Evolutionary conservation across 2,797 vertebrate species (phyloP).

Genomic region (Balearica regulorum): DNA sequence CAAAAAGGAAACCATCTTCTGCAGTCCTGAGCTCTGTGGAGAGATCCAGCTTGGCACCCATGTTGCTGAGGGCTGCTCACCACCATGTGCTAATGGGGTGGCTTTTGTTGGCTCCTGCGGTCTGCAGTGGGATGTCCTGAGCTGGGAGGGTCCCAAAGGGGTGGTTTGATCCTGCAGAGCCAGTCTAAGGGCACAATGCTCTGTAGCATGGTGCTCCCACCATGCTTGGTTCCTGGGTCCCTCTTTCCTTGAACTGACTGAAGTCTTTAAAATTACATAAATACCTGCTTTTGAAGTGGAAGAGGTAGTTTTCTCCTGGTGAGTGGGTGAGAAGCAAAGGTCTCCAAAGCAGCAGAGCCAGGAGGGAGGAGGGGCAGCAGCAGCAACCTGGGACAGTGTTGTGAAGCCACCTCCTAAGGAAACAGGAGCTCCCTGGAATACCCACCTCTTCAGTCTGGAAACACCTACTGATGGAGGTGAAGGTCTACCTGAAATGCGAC

Average conservation of each 20-base stretch:
- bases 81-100: accelerated
- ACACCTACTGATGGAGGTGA: neutral
- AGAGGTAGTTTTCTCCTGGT: neutral
- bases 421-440: neutral
- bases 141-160: neutral
- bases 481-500: neutral
- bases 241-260: neutral
- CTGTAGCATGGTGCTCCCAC: neutral
- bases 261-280: neutral
- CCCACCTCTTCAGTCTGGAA: neutral
- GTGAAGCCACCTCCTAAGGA: neutral
- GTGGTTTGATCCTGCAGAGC: neutral
- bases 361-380: neutral
- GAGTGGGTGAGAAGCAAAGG: neutral
- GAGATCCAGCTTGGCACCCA: neutral
- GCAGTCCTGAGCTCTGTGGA: neutral
- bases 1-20: neutral
- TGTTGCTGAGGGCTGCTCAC: neutral
- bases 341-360: neutral
- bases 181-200: neutral
- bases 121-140: neutral
- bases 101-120: accelerated
- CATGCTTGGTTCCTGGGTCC: neutral
- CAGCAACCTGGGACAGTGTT: accelerated
- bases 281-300: neutral